Percentiles rank a stretch among this genome's conserved stretches.
Evolutionary conservation across 2,888 invertebrate genomes (phyloP).

Genomic region (Drosophila maculinotata): DNA sequence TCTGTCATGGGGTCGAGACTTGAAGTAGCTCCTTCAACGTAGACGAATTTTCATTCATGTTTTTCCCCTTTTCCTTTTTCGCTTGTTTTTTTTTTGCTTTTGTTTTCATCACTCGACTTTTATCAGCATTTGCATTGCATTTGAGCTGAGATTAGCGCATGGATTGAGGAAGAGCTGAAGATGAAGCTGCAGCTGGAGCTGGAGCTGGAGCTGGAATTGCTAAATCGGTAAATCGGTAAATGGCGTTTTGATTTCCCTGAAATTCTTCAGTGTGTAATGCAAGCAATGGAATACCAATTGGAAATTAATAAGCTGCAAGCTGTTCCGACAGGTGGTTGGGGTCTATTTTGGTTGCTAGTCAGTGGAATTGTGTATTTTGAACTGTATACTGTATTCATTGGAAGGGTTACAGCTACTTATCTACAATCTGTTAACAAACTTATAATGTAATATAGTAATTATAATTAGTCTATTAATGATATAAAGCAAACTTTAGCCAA

Average conservation of each 20-base stretch:
- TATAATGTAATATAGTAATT: too few species aligned
- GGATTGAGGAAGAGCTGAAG: constrained; percentile 32
- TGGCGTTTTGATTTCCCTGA: constrained; percentile 61
- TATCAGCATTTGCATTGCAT: constrained; percentile 68
- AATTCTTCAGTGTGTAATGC: constrained; percentile 33
- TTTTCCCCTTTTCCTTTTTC: constrained; percentile 24
- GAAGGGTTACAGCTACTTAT: too few species aligned
- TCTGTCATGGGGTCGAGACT: constrained; percentile 1
- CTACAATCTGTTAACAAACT: too few species aligned
- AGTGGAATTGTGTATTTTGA: too few species aligned
- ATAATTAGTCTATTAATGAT: too few species aligned
- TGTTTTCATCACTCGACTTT: constrained; percentile 38
- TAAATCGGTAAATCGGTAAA: constrained; percentile 48
- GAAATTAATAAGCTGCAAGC: constrained; percentile 61
- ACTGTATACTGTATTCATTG: too few species aligned
- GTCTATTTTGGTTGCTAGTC: neutral
- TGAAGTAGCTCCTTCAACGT: constrained; percentile 10
- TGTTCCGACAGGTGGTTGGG: constrained; percentile 19
- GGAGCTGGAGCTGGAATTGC: constrained; percentile 31
- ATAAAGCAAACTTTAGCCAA: too few species aligned
- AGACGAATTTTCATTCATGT: constrained; percentile 47
- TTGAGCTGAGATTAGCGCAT: constrained; percentile 75
- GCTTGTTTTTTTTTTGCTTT: constrained; percentile 23
- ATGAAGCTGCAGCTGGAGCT: constrained; percentile 1
- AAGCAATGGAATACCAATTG: constrained; percentile 45